A percentile compares a stretch with the other conserved stretches of the same genome.
phyloP scores from a whole-genome alignment of 1,140 invertebrate species.

The Tigriopus japonicus region DNA sequence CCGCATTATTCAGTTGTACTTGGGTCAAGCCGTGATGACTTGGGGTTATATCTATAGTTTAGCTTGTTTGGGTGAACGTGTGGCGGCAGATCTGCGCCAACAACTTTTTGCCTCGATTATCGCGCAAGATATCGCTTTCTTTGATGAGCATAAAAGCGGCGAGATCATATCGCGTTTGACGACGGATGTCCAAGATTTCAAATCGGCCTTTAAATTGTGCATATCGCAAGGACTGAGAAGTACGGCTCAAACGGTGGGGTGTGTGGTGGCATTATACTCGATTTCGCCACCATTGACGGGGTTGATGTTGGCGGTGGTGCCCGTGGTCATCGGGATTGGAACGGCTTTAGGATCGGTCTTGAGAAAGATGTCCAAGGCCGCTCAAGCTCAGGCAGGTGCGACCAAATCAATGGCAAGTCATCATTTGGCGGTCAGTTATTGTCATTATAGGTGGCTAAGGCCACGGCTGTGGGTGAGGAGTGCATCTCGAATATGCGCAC shows the following conservation, averaged over 20 bases:
- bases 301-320: conserved; percentile 57
- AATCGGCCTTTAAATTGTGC: conserved; percentile 79
- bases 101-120: conserved; percentile 65
- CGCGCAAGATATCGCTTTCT: conserved; percentile 72
- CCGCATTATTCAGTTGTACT: conserved; percentile 42
- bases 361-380: conserved; percentile 46
- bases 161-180: conserved; percentile 76
- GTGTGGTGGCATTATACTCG: conserved; percentile 48
- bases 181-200: conserved; percentile 87
- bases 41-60: conserved; percentile 71
- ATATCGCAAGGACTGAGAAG: conserved; percentile 73
- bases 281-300: conserved; percentile 75
- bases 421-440: conserved; percentile 7
- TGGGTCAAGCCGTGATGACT: conserved; percentile 56
- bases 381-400: conserved; percentile 48
- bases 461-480: conserved; percentile 74
- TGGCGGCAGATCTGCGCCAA: conserved; percentile 55
- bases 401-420: conserved; percentile 11
- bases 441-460: conserved; percentile 45
- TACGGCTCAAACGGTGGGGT: conserved; percentile 57
- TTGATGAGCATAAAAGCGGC: conserved; percentile 70
- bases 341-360: conserved; percentile 50
- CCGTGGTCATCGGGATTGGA: conserved; percentile 53
- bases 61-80: conserved; percentile 62
- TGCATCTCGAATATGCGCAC: conserved; percentile 78